Evolutionary conservation across 1,140 invertebrate species (phyloP).

Genomic region (Drosophila obscura): DNA sequence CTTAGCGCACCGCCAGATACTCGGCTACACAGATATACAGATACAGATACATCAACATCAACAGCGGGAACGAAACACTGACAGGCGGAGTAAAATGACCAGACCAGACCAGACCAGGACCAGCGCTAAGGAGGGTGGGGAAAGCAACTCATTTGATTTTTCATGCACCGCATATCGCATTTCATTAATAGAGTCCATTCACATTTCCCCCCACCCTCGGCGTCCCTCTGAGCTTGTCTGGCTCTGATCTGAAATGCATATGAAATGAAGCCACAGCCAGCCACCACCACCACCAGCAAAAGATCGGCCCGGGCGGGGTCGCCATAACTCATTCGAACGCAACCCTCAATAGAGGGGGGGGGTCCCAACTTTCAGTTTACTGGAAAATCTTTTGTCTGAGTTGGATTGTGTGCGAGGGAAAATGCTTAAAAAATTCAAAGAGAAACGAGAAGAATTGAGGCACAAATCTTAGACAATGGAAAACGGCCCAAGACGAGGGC

Average conservation of each 20-base stretch:
- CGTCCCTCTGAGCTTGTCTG: constrained; percentile 5
- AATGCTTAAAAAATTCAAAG: constrained; percentile 36
- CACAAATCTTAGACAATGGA: constrained; percentile 55
- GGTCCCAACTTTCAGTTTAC: constrained; percentile 47
- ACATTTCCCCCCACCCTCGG: constrained; percentile 14
- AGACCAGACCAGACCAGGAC: constrained; percentile 6
- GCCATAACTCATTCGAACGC: constrained; percentile 64
- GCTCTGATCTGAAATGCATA: constrained; percentile 34
- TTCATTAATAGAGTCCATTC: constrained; percentile 73
- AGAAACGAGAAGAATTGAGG: constrained; percentile 29
- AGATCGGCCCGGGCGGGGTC: constrained; percentile 42
- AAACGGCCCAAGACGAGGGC: constrained; percentile 32
- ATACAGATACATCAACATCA: constrained; percentile 55
- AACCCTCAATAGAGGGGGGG: constrained; percentile 16
- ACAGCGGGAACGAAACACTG: constrained; percentile 12
- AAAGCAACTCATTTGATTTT: constrained; percentile 58
- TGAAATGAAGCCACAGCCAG: constrained; percentile 31
- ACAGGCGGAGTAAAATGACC: constrained; percentile 43
- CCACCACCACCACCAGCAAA: constrained; percentile 55
- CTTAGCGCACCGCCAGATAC: constrained; percentile 17
- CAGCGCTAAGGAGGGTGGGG: no score
- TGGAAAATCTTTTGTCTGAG: constrained; percentile 59
- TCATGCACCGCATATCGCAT: constrained; percentile 63
- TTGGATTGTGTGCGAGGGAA: constrained; percentile 7
- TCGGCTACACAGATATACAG: constrained; percentile 20